A percentile compares a stretch with the other conserved stretches of the same genome.
These are phyloP conservation scores for Grapholita molesta DNA, from an alignment of 1,140 invertebrate genomes.

Conservation along the genomic window DNA sequence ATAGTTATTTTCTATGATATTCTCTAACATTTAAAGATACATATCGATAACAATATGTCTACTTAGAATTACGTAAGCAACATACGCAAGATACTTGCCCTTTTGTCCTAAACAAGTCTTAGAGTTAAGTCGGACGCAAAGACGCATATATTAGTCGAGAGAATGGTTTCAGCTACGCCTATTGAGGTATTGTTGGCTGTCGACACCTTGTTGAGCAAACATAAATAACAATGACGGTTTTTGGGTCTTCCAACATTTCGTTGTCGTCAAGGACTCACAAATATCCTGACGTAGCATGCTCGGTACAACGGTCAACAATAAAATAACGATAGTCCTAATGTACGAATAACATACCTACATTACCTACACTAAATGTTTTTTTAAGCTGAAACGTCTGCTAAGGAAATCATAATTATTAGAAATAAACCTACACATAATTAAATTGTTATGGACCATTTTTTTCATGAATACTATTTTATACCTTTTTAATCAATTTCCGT, in stretches of 20 bases:
- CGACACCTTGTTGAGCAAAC: neutral
- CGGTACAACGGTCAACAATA: too few species aligned
- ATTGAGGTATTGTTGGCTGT: neutral
- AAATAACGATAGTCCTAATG: too few species aligned
- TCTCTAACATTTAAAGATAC: neutral
- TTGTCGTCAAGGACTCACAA: neutral
- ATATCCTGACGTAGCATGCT: neutral
- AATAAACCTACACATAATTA: too few species aligned
- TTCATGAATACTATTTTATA: too few species aligned
- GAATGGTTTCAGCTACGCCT: neutral
- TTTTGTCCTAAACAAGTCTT: neutral
- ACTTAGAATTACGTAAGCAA: neutral
- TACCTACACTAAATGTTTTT: too few species aligned
- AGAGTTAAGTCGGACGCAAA: neutral
- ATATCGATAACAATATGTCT: neutral
- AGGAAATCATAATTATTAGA: too few species aligned
- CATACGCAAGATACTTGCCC: neutral
- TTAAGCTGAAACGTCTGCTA: too few species aligned
- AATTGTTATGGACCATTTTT: too few species aligned
- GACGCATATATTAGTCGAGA: neutral
- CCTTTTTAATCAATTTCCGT: too few species aligned
- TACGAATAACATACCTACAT: too few species aligned
- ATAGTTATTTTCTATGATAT: neutral
- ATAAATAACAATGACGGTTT: neutral
- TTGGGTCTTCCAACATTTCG: neutral